Base-by-base conservation (phyloP, 2,888 invertebrate genomes). In the Lordiphosa andalusiaca region DNA sequence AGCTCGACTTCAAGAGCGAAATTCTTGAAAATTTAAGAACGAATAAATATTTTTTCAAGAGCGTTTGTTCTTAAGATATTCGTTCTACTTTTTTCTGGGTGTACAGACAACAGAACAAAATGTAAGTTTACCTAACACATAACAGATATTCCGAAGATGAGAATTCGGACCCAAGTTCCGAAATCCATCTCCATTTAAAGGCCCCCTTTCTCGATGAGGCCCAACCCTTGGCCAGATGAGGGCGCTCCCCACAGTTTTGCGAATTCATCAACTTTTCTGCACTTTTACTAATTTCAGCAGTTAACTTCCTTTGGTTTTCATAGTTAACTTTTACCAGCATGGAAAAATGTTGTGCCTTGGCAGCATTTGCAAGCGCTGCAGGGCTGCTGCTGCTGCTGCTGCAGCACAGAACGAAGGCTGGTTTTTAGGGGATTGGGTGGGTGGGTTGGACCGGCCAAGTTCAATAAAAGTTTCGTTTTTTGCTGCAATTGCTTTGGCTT, bases 291-390 rank as follows among this genome's bases (percentile, higher is more conserved):
- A 86, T 87, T 87, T 86, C 75, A 80, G 82, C 80, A 82, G 86
- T 87, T 86, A 87, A 87, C 87, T 87, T 87, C 87, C 87, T 87
- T 87, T 85, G 86, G 88, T 87, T 87, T 87, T 85, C 72, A 72
- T 74, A 87, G 86, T 87, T 87, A 87, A 87, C 85, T 87, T 87
- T 85, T 72, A 70, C 81, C 76, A 85, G 74, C 83, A 85, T 82
- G 80, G 83, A 82, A 80, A 77, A 84, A 82, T 80, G 68, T 74
- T 84, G 59, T 82, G 78, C 82, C 84, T 80, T 84, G 80, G 71
- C 69, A 60, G 58, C 65, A 77, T 73, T 69, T 63, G 65, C 44
- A 56, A 57, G 36, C 39, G 36, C 39, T 49, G 63, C 58, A 59
- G 39, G 39, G 55, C 25, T 7, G n/a, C 48, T 4, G 55, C 25